Evolutionary conservation across 2,888 invertebrate species (phyloP).

Genomic region (Erebia palarica): DNA sequence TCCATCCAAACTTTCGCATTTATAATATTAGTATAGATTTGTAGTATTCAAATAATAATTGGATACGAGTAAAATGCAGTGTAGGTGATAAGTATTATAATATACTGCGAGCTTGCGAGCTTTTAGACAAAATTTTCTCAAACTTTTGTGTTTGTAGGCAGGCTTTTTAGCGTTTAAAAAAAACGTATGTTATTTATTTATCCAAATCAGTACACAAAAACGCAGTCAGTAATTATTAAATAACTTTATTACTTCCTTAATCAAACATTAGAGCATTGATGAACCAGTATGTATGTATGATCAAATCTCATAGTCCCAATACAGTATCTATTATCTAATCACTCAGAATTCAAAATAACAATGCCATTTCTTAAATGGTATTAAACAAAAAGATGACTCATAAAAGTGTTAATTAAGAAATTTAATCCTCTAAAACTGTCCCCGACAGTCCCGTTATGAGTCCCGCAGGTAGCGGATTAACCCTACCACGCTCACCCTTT

Average conservation of each 20-base stretch:
- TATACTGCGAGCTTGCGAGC: neutral
- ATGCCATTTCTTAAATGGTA: neutral
- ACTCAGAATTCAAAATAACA: neutral
- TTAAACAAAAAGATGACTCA: conserved; percentile 14
- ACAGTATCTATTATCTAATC: neutral
- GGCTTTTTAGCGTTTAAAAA: too few species aligned
- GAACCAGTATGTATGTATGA: neutral
- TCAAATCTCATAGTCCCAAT: neutral
- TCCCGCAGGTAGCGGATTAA: conserved; percentile 43
- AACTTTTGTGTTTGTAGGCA: too few species aligned
- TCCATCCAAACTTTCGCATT: too few species aligned
- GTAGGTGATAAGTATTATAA: too few species aligned
- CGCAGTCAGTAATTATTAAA: neutral
- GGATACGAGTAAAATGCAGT: too few species aligned
- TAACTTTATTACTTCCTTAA: neutral
- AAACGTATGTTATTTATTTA: too few species aligned
- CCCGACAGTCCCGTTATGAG: conserved; percentile 44
- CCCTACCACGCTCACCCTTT: conserved; percentile 26
- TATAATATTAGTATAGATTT: too few species aligned
- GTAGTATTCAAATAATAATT: too few species aligned
- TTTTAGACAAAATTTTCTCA: neutral
- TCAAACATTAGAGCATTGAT: neutral
- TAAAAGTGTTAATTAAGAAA: conserved; percentile 32
- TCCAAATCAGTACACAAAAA: too few species aligned
- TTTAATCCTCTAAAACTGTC: conserved; percentile 31